phyloP scores from a whole-genome alignment of 2,797 vertebrate genomes.

The Rhincodon typus region DNA sequence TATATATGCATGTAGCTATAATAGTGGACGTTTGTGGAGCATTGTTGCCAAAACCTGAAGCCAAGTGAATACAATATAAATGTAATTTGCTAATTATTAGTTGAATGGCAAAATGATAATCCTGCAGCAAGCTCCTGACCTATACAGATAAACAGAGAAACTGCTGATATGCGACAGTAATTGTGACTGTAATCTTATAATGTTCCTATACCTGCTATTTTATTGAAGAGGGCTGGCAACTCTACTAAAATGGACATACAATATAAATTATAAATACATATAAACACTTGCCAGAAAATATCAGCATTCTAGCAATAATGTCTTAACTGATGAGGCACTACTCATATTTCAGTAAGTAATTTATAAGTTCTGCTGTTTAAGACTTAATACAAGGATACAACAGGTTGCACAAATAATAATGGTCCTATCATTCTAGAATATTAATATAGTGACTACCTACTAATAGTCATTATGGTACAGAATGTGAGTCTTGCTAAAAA shows the following conservation, averaged over 20 bases:
- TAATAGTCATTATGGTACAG: no score
- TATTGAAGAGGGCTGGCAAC: not conserved
- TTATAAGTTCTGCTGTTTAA: not conserved
- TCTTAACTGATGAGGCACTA: not conserved
- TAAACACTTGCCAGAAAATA: not conserved
- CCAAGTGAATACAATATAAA: conserved; percentile 33
- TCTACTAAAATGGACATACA: not conserved
- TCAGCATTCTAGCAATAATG: not conserved
- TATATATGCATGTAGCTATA: conserved; percentile 16
- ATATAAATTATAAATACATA: not conserved
- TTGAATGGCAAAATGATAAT: not conserved
- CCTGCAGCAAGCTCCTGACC: not conserved
- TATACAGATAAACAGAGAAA: not conserved
- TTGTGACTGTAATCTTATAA: not conserved
- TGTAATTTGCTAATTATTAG: conserved; percentile 7
- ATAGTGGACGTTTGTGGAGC: not conserved
- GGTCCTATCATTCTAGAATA: not conserved
- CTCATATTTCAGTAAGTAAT: not conserved
- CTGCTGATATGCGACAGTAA: not conserved
- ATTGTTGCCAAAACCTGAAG: conserved; percentile 33
- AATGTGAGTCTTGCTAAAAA: no score
- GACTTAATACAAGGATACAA: not conserved
- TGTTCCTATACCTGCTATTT: not conserved
- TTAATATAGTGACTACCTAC: no score
- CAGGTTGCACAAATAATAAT: not conserved